Percentiles rank a stretch among this genome's conserved stretches.
phyloP scores from a whole-genome alignment of 1,140 invertebrate genomes.

The Cephus cinctus region DNA sequence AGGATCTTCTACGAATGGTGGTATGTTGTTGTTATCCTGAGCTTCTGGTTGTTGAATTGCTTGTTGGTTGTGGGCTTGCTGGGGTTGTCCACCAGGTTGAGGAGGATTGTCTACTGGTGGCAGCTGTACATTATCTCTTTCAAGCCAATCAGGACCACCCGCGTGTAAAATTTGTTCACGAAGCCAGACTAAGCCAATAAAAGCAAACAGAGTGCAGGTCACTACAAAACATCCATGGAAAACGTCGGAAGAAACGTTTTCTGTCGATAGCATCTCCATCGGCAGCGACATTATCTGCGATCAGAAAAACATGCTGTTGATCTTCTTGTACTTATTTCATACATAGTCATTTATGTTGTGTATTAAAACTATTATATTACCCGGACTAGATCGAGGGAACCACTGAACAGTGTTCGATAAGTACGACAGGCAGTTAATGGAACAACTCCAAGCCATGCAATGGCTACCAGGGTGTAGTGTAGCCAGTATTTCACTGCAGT shows the following conservation, averaged over 20 bases:
- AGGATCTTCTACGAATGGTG: constrained; percentile 41
- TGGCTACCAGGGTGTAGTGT: constrained; percentile 92
- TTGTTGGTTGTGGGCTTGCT: constrained; percentile 23
- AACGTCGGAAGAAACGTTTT: constrained; percentile 90
- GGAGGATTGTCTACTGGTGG: constrained; percentile 47
- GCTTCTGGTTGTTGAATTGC: too few species aligned
- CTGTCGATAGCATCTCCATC: constrained; percentile 89
- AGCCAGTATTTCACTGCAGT: constrained; percentile 95
- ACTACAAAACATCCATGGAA: constrained; percentile 97
- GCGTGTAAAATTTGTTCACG: constrained; percentile 97
- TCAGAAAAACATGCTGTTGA: not conserved
- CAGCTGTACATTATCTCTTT: constrained; percentile 63
- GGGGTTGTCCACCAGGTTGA: constrained; percentile 23
- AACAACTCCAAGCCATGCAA: constrained; percentile 97
- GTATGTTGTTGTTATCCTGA: constrained; percentile 29
- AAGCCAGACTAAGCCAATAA: constrained; percentile 96
- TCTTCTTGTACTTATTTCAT: not conserved
- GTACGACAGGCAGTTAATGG: constrained; percentile 96
- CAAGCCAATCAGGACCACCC: constrained; percentile 93
- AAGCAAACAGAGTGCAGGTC: constrained; percentile 93
- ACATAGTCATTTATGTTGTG: not conserved
- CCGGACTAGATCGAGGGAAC: constrained; percentile 75
- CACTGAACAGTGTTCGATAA: constrained; percentile 88
- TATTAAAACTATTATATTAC: constrained; percentile 26
- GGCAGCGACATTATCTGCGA: constrained; percentile 75